Evolutionary conservation across 2,888 invertebrate species (phyloP), one percentile per base, ranked within the genome.

Genomic region (Polydesmus complanatus): DNA sequence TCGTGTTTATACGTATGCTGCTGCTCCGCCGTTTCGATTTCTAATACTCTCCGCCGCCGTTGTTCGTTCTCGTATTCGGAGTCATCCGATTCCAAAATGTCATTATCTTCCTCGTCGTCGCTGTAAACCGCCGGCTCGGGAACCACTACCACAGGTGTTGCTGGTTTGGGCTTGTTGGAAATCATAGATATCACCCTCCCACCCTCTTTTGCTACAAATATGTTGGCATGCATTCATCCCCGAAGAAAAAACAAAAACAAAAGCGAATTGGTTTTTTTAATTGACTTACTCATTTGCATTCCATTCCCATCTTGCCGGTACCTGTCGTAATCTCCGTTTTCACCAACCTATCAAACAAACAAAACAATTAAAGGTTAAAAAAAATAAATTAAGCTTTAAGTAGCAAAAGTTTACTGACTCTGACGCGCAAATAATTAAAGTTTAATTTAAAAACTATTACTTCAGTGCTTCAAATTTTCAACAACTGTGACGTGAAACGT

Each of bases 21-120:
- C 11, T 27, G 21, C 26, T 54, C 27, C 5, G 27, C 59, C 25
- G 53, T 37, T 48, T 50, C 48, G 25, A 54, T 55, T 22, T 37
- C 37, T 8, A 37, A 53, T 2, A 27, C 61, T 37, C 26, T 47
- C 8, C 50, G 26, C 1, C 25, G 47, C 5, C 25, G n/a, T 52
- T 61, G 23, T 11, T 47, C 56, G 27, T 37, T 49, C 8, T 56
- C 56, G 26, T 56, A 47, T 23, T 52, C 56, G 18, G 19, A 21
- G 5, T 51, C 51, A 51, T 51, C 51, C 5, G 51, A 21, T 51
- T 51, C 51, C 8, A 51, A 21, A 11, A 51, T 51, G 22, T 51
- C 51, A 51, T 51, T n/a, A 19, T 21, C 22, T 51, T 51, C 51
- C 51, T 51, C 51, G 51, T 21, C n/a, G 51, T 37, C 37, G 14